These are phyloP conservation scores for Paramisgurnus dabryanus DNA, from an alignment of 2,113 vertebrate species.

Conservation along the genomic window DNA sequence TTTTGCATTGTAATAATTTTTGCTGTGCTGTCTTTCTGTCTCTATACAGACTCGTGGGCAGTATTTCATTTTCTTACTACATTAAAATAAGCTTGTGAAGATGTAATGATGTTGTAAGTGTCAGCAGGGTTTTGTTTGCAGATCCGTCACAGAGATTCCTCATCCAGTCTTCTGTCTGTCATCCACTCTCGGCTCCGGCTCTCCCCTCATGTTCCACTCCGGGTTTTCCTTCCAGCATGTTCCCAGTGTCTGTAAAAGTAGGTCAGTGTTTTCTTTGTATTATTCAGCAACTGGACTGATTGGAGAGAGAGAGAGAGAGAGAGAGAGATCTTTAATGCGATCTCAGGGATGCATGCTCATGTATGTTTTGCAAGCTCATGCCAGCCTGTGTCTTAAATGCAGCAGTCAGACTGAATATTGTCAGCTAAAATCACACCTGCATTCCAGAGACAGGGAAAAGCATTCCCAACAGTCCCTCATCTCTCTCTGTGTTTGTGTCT, in stretches of 20 bases:
- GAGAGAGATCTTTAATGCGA: conserved; percentile 61
- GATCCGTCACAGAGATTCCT: too few relatives aligned
- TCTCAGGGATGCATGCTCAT: conserved; percentile 65
- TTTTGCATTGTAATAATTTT: too few relatives aligned
- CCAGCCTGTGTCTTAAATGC: conserved; percentile 17
- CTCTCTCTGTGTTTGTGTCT: background rate
- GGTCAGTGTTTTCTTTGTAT: conserved; percentile 96
- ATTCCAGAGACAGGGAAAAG: background rate
- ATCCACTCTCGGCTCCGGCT: background rate
- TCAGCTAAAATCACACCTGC: conserved; percentile 31
- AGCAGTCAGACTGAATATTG: conserved; percentile 22
- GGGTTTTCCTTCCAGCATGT: conserved; percentile 81
- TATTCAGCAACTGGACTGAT: conserved; percentile 87
- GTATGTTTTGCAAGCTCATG: conserved; percentile 49
- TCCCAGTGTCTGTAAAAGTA: conserved; percentile 84
- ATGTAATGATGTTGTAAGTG: too few relatives aligned
- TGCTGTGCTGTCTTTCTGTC: too few relatives aligned
- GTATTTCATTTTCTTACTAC: too few relatives aligned
- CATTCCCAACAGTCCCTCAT: background rate
- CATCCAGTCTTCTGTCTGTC: too few relatives aligned
- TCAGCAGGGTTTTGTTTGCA: too few relatives aligned
- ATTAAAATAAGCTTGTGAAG: too few relatives aligned
- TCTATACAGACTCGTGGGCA: too few relatives aligned
- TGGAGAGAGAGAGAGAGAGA: conserved; percentile 29
- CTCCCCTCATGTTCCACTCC: conserved; percentile 69